Base-by-base conservation (phyloP, 2,888 invertebrate genomes). In the Perizoma affinitatum region DNA sequence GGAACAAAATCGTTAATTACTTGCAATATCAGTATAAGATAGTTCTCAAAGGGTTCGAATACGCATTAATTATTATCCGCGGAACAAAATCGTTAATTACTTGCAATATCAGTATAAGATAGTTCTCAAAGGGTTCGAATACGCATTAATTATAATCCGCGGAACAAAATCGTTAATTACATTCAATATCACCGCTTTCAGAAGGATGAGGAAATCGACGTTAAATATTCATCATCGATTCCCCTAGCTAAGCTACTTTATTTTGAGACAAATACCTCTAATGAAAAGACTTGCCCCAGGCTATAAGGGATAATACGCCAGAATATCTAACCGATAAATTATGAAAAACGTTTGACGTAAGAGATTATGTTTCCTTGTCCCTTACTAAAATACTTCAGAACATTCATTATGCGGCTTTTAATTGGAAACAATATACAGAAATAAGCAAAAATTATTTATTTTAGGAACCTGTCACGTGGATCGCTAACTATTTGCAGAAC, bases 91-190 rank as follows among this genome's bases (percentile, higher is more conserved):
- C 59, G 54, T 59, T 54, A 54, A 59, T 59, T 55, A 60, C 54
- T 60, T 60, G 46, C 46, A 36, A 33, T 43, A n/a, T 50, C 47
- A 44, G 36, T 35, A 47, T 46, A 55, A 38, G 9, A 47, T 38
- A n/a, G 8, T 43, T 45, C 22, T 41, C 33, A 42, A 7, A 42
- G 22, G 45, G 44, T 50, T 41, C 11, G 46, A 57, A 43, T 36
- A 52, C 11, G 22, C 45, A 41, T 58, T 33, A 47, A 36, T 46
- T 50, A 60, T 36, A 46, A 59, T 42, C 44, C 42, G 36, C 5
- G 33, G 46, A 10, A 54, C 42, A 60, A 54, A 54, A 36, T 45
- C 59, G 54, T 60, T 54, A 54, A 60, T 60, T 55, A 60, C 54
- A 55, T 55, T 51, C 46, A 36, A 33, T 43, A n/a, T 51, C 47